Base-by-base conservation (phyloP, 2,113 vertebrate genomes). In the Paramisgurnus dabryanus region DNA sequence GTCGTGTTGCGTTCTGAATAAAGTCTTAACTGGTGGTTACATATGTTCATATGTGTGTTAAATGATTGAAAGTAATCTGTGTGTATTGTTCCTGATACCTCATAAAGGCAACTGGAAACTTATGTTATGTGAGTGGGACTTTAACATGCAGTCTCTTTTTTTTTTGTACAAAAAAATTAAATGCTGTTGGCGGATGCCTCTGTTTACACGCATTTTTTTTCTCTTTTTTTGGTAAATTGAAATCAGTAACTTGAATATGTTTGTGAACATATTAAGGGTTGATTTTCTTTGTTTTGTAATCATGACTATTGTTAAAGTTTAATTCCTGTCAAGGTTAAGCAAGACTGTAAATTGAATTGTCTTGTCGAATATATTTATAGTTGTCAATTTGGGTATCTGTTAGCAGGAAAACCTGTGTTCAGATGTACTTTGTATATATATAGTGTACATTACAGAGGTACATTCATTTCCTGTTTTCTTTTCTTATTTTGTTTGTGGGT, bases 401-500 rank as follows among this genome's bases (percentile, higher is more conserved):
- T 92, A 90, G 89, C 91, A 92, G 88, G 92, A 74, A 85, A 93
- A 93, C 93, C 91, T 92, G 94, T 96, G 95, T 95, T 94, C 92
- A 94, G 86, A 93, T 94, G 93, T 94, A 94, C 94, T 95, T 94
- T 96, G 95, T 96, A 95, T 94, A 96, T 95, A 96, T 90, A 94
- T 90, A 92, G 92, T 96, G 95, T 96, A 96, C 94, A 95, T 95
- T 94, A 93, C 93, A 95, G 93, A 95, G 95, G 94, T 95, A 94
- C 95, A 94, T 87, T 93, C 91, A 88, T 93, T 88, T 75, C 87
- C 88, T 90, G 91, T 83, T 73, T 58, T 68, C 75, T 18, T 75
- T 60, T 15, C 55, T 58, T 47, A 47, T n/a, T 74, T 74, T 43
- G 17, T 72, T 75, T 64, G 73, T 63, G 73, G 61, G 9, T 92